A percentile compares a stretch with the other conserved stretches of the same genome.
Conservation (phyloP, 2,888 invertebrate genomes). For the Acrocyrtus sp. region DNA sequence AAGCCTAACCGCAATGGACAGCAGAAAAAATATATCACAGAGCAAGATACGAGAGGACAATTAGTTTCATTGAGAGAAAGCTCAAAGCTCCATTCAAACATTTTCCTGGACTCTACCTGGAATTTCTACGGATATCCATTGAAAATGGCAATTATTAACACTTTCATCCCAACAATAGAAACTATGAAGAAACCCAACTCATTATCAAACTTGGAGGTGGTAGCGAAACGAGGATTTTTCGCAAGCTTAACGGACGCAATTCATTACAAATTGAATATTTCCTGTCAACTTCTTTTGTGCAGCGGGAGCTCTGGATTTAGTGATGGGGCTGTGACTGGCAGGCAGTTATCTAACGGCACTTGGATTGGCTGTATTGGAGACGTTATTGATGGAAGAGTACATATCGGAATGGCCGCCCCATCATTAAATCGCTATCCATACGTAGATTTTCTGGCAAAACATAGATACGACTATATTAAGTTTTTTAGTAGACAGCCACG, state of each 20-base stretch:
- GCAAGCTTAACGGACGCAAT: conserved; percentile 28
- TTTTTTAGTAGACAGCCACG: conserved; percentile 13
- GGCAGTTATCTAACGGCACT: conserved; percentile 14
- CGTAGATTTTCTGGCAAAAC: conserved; percentile 20
- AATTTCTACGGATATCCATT: conserved; percentile 33
- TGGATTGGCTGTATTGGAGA: conserved; percentile 31
- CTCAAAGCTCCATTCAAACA: background rate
- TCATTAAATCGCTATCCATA: conserved; percentile 1
- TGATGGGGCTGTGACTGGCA: conserved; percentile 7
- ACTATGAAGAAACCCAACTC: too few species aligned
- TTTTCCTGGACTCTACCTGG: conserved; percentile 29
- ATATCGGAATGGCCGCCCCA: conserved; percentile 21
- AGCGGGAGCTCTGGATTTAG: background rate
- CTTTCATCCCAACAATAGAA: background rate
- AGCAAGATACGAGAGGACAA: background rate
- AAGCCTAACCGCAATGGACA: background rate
- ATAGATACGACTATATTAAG: conserved; percentile 33
- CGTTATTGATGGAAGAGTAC: background rate
- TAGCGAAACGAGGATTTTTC: conserved; percentile 25
- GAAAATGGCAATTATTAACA: conserved; percentile 24
- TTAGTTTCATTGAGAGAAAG: background rate
- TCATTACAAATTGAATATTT: conserved; percentile 3
- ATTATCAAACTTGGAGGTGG: background rate
- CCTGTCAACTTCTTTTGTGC: background rate
- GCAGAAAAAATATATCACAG: background rate